phyloP scores from a whole-genome alignment of 1,140 invertebrate species.

The Drosophila ogumai region DNA sequence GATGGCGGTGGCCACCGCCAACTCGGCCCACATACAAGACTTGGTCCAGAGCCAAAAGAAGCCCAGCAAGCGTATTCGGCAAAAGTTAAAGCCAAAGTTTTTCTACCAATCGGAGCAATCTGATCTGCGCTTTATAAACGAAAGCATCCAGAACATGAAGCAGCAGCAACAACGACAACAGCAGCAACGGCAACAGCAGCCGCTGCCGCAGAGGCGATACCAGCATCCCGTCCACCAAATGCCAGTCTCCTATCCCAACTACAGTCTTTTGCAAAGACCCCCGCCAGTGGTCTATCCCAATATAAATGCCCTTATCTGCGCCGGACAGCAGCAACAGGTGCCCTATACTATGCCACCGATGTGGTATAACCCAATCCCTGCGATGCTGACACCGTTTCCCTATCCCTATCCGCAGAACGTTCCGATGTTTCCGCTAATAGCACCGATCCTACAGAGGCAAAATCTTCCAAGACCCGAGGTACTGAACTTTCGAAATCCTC shows the following conservation, averaged over 20 bases:
- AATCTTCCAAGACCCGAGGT: neutral
- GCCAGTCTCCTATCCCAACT: slow-evolving; percentile 20
- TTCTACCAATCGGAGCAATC: slow-evolving; percentile 23
- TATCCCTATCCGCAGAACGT: slow-evolving; percentile 22
- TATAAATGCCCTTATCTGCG: slow-evolving; percentile 9
- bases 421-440: neutral
- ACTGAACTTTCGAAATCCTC: neutral
- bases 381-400: slow-evolving; percentile 5
- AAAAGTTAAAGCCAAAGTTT: slow-evolving; percentile 1
- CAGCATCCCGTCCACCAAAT: neutral
- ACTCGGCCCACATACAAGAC: slow-evolving; percentile 62
- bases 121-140: slow-evolving; percentile 48
- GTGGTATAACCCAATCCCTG: neutral
- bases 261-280: neutral
- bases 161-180: neutral
- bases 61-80: neutral
- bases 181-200: neutral
- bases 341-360: neutral
- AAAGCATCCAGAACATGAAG: neutral
- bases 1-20: slow-evolving; percentile 13
- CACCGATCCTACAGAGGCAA: neutral
- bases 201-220: neutral
- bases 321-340: slow-evolving; percentile 21
- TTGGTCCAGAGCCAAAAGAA: slow-evolving; percentile 59
- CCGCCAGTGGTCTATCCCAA: neutral